Evolutionary conservation across 2,888 invertebrate species (phyloP).

Genomic region (Drosophila paramelanica): DNA sequence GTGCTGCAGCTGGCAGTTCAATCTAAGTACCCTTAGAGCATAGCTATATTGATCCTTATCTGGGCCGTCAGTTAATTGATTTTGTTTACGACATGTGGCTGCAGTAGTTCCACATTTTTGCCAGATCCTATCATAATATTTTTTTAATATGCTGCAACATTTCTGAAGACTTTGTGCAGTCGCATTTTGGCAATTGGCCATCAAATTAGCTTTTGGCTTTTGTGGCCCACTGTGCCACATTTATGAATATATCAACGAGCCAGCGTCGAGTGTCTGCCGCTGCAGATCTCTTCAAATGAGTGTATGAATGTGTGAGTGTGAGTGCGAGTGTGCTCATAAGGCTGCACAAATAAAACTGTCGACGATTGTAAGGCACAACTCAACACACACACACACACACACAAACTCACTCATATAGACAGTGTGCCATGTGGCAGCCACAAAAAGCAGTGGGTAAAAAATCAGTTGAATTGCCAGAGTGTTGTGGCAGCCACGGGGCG

Average conservation of each 20-base stretch:
- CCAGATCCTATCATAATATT: slow-evolving; percentile 59
- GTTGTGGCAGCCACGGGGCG: background rate
- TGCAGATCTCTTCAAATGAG: slow-evolving; percentile 53
- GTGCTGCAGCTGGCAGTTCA: slow-evolving; percentile 35
- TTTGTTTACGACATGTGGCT: slow-evolving; percentile 66
- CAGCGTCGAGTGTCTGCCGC: slow-evolving; percentile 47
- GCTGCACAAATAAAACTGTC: slow-evolving; percentile 78
- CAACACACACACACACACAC: slow-evolving; percentile 14
- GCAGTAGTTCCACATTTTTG: slow-evolving; percentile 39
- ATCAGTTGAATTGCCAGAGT: slow-evolving; percentile 55
- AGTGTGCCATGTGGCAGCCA: slow-evolving; percentile 48
- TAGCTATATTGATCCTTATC: slow-evolving; percentile 19
- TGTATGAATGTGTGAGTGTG: slow-evolving; percentile 34
- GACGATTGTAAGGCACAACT: slow-evolving; percentile 61
- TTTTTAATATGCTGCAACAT: slow-evolving; percentile 72
- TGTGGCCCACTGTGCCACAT: slow-evolving; percentile 76
- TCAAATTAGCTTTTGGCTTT: slow-evolving; percentile 65
- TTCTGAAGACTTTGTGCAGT: slow-evolving; percentile 15
- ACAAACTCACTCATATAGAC: slow-evolving; percentile 1
- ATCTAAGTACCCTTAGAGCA: background rate
- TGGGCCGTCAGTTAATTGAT: slow-evolving; percentile 64
- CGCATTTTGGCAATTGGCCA: slow-evolving; percentile 72
- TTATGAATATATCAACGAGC: slow-evolving; percentile 74
- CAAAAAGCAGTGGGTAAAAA: slow-evolving; percentile 32
- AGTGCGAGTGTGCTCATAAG: slow-evolving; percentile 59